Evolutionary conservation across 2,797 vertebrate species (phyloP), one percentile per base, ranked within the genome.

Genomic region (Sphenopsis melanotis): DNA sequence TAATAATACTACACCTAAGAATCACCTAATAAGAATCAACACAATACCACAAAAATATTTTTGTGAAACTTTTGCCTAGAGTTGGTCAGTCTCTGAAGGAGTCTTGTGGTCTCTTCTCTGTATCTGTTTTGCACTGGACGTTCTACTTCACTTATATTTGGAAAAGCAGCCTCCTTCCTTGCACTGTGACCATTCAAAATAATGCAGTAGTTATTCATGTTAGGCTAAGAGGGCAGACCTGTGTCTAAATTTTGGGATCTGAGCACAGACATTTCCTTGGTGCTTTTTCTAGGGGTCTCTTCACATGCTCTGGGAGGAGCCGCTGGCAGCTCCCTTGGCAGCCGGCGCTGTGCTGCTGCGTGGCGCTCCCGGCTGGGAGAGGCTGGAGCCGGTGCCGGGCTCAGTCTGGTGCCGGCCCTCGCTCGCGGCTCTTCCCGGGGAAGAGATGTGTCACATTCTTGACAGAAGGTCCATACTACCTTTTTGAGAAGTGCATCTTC

Each of bases 171-270:
- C 15, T 69, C 12, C 5, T 6, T 90, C 13, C 39, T 30, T 32
- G 9, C 18, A 5, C 24, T 50, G 20, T 44, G 55, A 41, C 42
- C 27, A 1, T 46, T 20, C 30, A 14, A 27, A 66, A 44, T 17
- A 47, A 12, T 0, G 14, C 15, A 44, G 0, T 15, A 24, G 34
- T 50, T 32, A 23, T 49, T 53, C 5, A 0, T 7, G 23, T 42
- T n/a, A 34, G 37, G 24, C 53, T 61, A 32, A n/a, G 83, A 15
- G n/a, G 42, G 42, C 16, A 53, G 52, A 21, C 3, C 2, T 11
- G 7, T 12, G 20, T 34, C 50, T 16, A 1, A 36, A 22, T 65
- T n/a, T 42, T n/a, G 77, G 17, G 16, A 8, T 37, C 27, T 47
- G n/a, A 20, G 60, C 4, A 4, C 5, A 49, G 59, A 24, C 30